phyloP scores from a whole-genome alignment of 2,888 invertebrate genomes.

The Teleiodes luculella region DNA sequence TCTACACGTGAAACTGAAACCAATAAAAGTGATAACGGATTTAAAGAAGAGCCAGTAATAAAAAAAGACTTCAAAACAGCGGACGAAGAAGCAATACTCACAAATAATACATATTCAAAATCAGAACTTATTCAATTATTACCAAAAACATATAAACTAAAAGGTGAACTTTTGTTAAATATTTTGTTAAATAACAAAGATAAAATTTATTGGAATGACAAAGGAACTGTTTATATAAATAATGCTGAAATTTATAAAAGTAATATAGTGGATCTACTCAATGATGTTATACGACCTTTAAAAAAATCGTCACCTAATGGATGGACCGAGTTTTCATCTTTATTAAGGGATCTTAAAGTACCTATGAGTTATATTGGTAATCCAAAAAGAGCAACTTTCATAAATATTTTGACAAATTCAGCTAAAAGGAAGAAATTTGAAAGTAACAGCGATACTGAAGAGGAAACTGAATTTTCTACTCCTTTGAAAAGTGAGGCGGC shows the following conservation, averaged over 20 bases:
- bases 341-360: slow-evolving; percentile 27
- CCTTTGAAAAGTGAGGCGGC: neutral
- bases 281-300: slow-evolving; percentile 29
- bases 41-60: neutral
- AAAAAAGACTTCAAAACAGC: neutral
- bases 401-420: neutral
- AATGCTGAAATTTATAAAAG: slow-evolving; percentile 25
- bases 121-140: slow-evolving; percentile 14
- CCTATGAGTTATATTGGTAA: slow-evolving; percentile 31
- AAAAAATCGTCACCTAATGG: slow-evolving; percentile 30
- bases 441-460: neutral
- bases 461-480: neutral
- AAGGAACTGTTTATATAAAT: slow-evolving; percentile 26
- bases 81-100: too few species aligned
- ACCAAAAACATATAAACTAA: slow-evolving; percentile 25
- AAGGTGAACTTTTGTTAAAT: slow-evolving; percentile 24
- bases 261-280: slow-evolving; percentile 33
- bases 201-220: slow-evolving; percentile 25
- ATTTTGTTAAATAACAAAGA: slow-evolving; percentile 15
- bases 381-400: slow-evolving; percentile 18
- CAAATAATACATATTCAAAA: neutral
- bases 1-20: too few species aligned
- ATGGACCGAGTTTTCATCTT: slow-evolving; percentile 28
- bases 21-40: neutral
- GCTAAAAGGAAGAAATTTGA: too few species aligned